These are phyloP conservation scores for Pycnomerus fuliginosus DNA, from an alignment of 2,888 invertebrate genomes.

Conservation along the genomic window DNA sequence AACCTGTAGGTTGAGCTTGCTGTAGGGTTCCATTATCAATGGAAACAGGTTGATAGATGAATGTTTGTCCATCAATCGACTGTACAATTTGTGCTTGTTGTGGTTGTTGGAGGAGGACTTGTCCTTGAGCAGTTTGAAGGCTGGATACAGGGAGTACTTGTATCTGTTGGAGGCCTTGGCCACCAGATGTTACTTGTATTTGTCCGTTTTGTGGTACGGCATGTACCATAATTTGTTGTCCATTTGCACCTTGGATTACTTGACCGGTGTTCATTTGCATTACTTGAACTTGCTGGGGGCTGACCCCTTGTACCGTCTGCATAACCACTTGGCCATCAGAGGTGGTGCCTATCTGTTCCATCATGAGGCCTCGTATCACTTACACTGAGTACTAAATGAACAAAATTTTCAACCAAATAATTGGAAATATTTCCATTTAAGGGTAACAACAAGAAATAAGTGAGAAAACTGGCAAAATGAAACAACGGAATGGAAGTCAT, in stretches of 20 bases:
- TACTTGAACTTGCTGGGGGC: slow-evolving; percentile 64
- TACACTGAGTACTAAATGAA: no score
- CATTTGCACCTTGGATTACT: slow-evolving; percentile 66
- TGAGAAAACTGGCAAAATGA: no score
- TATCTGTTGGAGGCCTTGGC: slow-evolving; percentile 67
- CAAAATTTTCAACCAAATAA: no score
- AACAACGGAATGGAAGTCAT: slow-evolving; percentile 6
- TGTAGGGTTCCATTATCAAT: slow-evolving; percentile 58
- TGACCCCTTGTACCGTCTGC: slow-evolving; percentile 54
- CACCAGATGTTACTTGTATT: slow-evolving; percentile 62
- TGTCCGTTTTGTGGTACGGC: slow-evolving; percentile 62
- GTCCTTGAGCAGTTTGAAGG: slow-evolving; percentile 59
- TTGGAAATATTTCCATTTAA: no score
- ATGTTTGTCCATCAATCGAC: slow-evolving; percentile 90
- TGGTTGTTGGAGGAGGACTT: slow-evolving; percentile 63
- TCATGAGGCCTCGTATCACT: slow-evolving; percentile 36
- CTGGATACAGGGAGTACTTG: slow-evolving; percentile 74
- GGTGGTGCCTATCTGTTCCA: slow-evolving; percentile 58
- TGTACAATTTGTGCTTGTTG: slow-evolving; percentile 82
- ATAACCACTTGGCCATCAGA: slow-evolving; percentile 66
- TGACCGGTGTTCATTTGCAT: slow-evolving; percentile 61
- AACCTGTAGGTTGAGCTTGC: slow-evolving; percentile 62
- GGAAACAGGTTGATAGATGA: slow-evolving; percentile 79
- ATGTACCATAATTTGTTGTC: slow-evolving; percentile 72
- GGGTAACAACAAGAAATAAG: no score